Evolutionary conservation across 2,113 vertebrate species (phyloP).

Genomic region (Regulus satrapa): DNA sequence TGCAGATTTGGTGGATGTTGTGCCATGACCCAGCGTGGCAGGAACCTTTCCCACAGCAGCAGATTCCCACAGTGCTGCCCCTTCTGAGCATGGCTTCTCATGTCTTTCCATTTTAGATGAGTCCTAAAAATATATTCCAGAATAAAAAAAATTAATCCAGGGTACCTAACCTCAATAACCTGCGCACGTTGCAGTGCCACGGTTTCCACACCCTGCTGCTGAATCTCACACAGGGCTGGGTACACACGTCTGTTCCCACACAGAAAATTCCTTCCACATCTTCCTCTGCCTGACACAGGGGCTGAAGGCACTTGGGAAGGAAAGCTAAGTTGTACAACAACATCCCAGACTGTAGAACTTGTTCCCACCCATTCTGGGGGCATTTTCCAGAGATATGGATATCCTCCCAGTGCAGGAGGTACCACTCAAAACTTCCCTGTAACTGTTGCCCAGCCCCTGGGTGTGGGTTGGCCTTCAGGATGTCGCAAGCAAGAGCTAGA

Average conservation of each 20-base stretch:
- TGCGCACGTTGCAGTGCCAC: fast-evolving
- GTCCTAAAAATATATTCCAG: not conserved
- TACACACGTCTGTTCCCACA: not conserved
- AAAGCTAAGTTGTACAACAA: not conserved
- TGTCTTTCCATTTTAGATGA: not conserved
- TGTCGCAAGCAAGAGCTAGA: not conserved
- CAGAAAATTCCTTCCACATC: not conserved
- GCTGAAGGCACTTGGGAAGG: not conserved
- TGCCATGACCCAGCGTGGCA: not conserved
- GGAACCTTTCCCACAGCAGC: not conserved
- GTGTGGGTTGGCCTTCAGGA: not conserved
- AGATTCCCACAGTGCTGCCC: not conserved
- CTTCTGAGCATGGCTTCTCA: not conserved
- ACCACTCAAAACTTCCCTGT: not conserved
- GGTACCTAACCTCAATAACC: not conserved
- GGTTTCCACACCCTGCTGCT: not conserved
- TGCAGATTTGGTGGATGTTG: not conserved
- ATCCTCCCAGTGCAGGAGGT: not conserved
- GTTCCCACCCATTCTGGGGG: not conserved
- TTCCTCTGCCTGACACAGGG: not conserved
- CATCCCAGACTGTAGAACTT: not conserved
- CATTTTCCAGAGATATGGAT: not conserved
- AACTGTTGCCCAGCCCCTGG: not conserved
- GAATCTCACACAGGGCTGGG: not conserved
- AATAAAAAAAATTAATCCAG: not conserved